phyloP scores from a whole-genome alignment of 1,140 invertebrate genomes.

The Samia ricini region DNA sequence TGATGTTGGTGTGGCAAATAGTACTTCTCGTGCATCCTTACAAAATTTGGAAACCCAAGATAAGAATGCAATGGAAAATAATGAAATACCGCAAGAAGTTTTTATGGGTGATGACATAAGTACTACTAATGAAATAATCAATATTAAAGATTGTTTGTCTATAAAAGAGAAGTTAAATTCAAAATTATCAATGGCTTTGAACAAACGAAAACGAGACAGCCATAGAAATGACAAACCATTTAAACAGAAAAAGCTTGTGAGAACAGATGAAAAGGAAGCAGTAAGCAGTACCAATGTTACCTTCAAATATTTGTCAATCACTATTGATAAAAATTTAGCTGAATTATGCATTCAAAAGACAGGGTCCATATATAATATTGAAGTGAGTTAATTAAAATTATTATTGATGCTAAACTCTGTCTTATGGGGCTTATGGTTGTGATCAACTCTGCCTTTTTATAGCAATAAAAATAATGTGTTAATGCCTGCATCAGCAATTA shows the following conservation, averaged over 20 bases:
- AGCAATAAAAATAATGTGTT: no score
- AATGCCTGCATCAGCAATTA: no score
- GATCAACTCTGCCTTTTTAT: no score
- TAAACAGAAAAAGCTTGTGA: constrained; percentile 54
- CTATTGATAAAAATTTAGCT: constrained; percentile 53
- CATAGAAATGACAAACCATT: constrained; percentile 51
- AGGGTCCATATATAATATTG: constrained; percentile 43
- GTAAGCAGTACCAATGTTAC: constrained; percentile 24
- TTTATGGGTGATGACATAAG: constrained; percentile 40
- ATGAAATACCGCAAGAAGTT: constrained; percentile 21
- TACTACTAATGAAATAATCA: constrained; percentile 48
- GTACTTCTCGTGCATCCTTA: constrained; percentile 17
- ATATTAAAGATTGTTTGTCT: constrained; percentile 64
- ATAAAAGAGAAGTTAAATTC: constrained; percentile 70
- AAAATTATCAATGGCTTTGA: constrained; percentile 59
- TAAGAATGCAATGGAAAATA: constrained; percentile 1
- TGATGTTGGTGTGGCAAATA: constrained; percentile 33
- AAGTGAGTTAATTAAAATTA: constrained; percentile 38
- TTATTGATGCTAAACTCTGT: no score
- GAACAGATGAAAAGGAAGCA: constrained; percentile 23
- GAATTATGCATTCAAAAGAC: constrained; percentile 51
- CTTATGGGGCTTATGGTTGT: no score
- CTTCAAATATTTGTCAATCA: constrained; percentile 52
- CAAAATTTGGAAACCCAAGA: constrained; percentile 22
- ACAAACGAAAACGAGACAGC: constrained; percentile 64